These are phyloP conservation scores for Allacma fusca DNA, from an alignment of 2,888 invertebrate genomes.

Conservation along the genomic window DNA sequence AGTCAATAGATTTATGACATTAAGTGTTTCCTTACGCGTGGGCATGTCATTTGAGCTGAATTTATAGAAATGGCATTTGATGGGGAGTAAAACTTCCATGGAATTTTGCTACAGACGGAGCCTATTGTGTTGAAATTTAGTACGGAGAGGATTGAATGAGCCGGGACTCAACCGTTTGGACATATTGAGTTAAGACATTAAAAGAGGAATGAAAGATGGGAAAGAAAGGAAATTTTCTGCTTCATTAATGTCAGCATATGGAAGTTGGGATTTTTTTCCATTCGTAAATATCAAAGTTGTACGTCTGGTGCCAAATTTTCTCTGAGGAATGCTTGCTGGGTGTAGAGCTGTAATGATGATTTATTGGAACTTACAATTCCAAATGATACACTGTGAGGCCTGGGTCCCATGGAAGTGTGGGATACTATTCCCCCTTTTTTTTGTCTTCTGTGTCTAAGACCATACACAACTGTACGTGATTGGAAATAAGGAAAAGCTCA, in stretches of 20 bases:
- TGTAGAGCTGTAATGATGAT: not conserved
- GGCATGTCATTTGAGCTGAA: not conserved
- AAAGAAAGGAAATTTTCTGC: slow-evolving; percentile 23
- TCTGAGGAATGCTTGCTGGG: not conserved
- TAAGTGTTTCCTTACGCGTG: not conserved
- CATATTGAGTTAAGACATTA: no score
- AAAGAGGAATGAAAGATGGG: not conserved
- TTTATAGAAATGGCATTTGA: not conserved
- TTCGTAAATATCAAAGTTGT: slow-evolving; percentile 21
- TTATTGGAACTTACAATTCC: slow-evolving; percentile 4
- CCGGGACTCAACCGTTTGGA: no score
- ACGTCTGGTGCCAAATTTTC: no score
- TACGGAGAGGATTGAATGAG: no score
- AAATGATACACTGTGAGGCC: not conserved
- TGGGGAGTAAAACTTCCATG: not conserved
- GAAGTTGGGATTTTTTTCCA: slow-evolving; percentile 7
- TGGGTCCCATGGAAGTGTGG: not conserved
- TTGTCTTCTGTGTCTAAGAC: not conserved
- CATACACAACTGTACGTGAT: no score
- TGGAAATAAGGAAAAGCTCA: not conserved
- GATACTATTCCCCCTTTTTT: not conserved
- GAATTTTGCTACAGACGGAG: not conserved
- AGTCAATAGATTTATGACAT: slow-evolving; percentile 2
- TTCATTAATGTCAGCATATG: slow-evolving; percentile 24
- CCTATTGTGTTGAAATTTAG: no score